Conservation (phyloP, 2,113 vertebrate genomes). For the Sitta europaea region DNA sequence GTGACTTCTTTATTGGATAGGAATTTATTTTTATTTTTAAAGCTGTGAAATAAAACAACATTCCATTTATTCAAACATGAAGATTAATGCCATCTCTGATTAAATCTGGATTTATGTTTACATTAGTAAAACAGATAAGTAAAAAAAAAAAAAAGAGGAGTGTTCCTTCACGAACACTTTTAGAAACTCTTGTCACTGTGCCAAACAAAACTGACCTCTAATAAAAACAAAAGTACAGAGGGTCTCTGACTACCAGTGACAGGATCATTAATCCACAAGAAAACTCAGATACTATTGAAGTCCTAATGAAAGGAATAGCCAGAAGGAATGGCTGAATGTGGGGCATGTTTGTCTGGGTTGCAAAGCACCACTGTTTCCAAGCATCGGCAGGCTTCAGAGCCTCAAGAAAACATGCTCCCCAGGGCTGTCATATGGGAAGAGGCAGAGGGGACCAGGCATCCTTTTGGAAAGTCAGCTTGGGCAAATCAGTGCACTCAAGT, state of each 20-base stretch:
- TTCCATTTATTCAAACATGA: constrained; percentile 42
- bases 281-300: constrained; percentile 38
- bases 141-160: constrained; percentile 13
- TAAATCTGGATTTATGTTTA: constrained; percentile 66
- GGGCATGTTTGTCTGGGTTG: neutral
- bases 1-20: constrained; percentile 44
- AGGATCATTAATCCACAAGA: constrained; percentile 47
- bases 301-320: constrained; percentile 43
- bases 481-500: neutral
- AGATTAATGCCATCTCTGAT: constrained; percentile 58
- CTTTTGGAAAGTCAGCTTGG: constrained; percentile 12
- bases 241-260: constrained; percentile 30
- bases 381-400: neutral
- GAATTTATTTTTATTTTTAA: constrained; percentile 52
- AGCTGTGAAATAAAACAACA: constrained; percentile 41
- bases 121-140: constrained; percentile 26
- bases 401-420: constrained; percentile 12
- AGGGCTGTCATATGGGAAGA: constrained; percentile 23
- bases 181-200: constrained; percentile 23
- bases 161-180: neutral
- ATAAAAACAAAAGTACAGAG: constrained; percentile 56
- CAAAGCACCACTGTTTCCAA: neutral
- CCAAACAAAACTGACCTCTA: constrained; percentile 61
- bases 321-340: constrained; percentile 30
- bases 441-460: neutral